Base-by-base conservation (phyloP, 2,888 invertebrate species). In the Unio pictorum region DNA sequence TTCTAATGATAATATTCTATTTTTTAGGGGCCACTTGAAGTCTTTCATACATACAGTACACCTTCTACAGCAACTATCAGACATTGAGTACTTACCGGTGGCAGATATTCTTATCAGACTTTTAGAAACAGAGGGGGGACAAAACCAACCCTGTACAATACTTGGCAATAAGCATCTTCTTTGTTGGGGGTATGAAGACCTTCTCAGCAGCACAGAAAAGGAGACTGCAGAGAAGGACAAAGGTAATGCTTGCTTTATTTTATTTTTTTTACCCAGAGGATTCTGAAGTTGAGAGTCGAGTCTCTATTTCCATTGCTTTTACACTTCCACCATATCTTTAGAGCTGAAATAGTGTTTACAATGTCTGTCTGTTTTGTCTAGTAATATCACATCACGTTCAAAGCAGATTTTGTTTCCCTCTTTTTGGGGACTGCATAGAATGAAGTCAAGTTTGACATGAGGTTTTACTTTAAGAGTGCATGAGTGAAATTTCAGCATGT, bases 131-230 rank as follows among this genome's bases (percentile, higher is more conserved):
- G 87, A 87, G 63, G 88, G 89, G 20, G 86, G 86, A 1, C 86
- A 80, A 18, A 84, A 87, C 4, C 89, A 87, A 72, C 82, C 81
- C 8, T 79, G 84, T 18, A 78, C 81, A 20, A 66, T 88, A 8
- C 68, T 84, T 30, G 88, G 88, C 45, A 82, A 74, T 69, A 86
- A 86, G 74, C 88, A 89, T 77, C 74, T 87, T 17, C 79, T 87
- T 20, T 87, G 86, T 67, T 89, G 89, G 89, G 88, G 87, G 7
- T 81, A 87, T 74, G 89, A 89, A 67, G 89, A 89, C 69, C 76
- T 86, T 67, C 78, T 89, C 6, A 78, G 78, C 61, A 73, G 74
- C 8, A 62, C 76, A 17, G 84, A 84, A 64, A 84, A 85, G 62
- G 84, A 85, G 55, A 75, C 79, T 8, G 73, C 80, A 18, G 84